These are phyloP conservation scores for Poeciliopsis gracilis DNA, from an alignment of 2,797 vertebrate genomes.

Conservation along the genomic window DNA sequence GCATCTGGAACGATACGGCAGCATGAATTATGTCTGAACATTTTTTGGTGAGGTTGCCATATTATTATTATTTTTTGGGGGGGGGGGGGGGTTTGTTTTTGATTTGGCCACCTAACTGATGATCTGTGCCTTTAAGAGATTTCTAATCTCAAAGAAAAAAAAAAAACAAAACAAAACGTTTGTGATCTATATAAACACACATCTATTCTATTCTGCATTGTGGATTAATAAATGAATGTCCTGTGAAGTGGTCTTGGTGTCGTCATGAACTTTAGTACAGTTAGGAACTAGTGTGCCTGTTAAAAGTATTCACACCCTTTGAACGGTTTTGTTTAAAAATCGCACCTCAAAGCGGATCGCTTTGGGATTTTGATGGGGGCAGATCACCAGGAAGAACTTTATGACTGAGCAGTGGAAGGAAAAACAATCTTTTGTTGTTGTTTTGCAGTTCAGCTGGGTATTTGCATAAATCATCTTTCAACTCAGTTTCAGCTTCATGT, in stretches of 20 bases:
- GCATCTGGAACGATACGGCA: conserved; percentile 47
- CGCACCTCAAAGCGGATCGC: background rate
- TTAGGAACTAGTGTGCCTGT: conserved; percentile 3
- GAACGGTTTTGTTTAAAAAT: background rate
- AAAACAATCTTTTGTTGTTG: background rate
- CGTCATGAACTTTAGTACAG: conserved; percentile 40
- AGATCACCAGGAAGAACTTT: background rate
- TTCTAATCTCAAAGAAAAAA: conserved; percentile 35
- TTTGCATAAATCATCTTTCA: background rate
- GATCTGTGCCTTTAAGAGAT: conserved; percentile 76
- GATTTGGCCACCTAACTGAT: conserved; percentile 60
- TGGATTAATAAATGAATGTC: conserved; percentile 70
- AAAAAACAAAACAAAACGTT: conserved; percentile 13
- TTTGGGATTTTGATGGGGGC: background rate
- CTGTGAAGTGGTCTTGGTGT: conserved; percentile 56
- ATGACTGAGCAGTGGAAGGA: background rate
- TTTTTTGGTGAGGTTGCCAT: conserved; percentile 46
- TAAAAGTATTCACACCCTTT: conserved; percentile 1
- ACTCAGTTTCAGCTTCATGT: background rate
- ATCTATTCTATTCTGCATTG: conserved; percentile 47
- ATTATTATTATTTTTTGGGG: conserved; percentile 8
- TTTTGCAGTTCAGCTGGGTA: too few relatives aligned
- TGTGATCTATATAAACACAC: conserved; percentile 52
- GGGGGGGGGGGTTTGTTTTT: conserved; percentile 11
- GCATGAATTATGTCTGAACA: conserved; percentile 27